Evolutionary conservation across 1,140 invertebrate genomes (phyloP).

Genomic region (Neuroterus valhalla): DNA sequence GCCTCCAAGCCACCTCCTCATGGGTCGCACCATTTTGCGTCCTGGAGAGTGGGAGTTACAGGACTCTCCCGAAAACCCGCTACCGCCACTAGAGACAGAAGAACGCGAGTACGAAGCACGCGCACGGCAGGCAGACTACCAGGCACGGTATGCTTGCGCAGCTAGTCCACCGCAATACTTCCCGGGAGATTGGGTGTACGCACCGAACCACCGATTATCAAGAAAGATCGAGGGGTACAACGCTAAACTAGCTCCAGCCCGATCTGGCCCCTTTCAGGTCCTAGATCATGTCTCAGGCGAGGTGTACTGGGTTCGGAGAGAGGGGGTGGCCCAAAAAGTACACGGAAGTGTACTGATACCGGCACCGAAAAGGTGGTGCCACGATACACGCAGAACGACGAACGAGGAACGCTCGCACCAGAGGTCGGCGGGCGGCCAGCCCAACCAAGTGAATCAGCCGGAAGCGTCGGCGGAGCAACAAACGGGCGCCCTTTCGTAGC

Average conservation of each 20-base stretch:
- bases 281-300: not conserved
- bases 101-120: not conserved
- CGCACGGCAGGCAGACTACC: not conserved
- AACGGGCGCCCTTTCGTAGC: too few species aligned
- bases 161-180: not conserved
- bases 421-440: too few species aligned
- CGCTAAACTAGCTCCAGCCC: conserved; percentile 23
- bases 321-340: not conserved
- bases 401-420: too few species aligned
- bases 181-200: not conserved
- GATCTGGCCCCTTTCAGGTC: conserved; percentile 18
- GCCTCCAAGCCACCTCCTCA: not conserved
- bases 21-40: not conserved
- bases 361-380: too few species aligned
- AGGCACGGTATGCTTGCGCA: not conserved
- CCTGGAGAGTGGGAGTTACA: not conserved
- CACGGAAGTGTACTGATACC: not conserved
- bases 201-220: not conserved
- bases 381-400: too few species aligned
- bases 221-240: not conserved
- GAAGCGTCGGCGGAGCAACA: too few species aligned
- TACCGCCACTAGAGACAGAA: not conserved
- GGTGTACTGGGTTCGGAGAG: not conserved
- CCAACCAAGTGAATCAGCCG: too few species aligned
- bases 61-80: fast-evolving